Evolutionary conservation across 2,797 vertebrate species (phyloP).

Genomic region (Passerculus sandwichensis): DNA sequence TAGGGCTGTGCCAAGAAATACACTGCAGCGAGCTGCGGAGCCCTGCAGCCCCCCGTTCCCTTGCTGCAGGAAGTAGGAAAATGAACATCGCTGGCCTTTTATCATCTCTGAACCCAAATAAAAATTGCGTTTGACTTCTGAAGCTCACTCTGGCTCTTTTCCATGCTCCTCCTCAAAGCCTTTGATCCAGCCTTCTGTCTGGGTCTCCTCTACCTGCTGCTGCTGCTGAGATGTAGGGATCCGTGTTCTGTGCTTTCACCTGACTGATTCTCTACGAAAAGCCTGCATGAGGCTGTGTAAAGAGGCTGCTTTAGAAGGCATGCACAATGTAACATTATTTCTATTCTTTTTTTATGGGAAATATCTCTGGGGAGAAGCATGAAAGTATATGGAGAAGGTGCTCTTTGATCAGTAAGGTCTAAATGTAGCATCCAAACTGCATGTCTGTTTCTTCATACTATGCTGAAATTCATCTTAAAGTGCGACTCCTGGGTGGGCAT

Average conservation of each 20-base stretch:
- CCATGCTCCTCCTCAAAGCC: background rate
- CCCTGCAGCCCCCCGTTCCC: background rate
- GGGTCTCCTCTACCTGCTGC: constrained; percentile 9
- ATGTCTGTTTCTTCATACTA: background rate
- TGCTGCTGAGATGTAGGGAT: background rate
- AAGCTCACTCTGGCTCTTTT: background rate
- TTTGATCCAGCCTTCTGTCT: constrained; percentile 5
- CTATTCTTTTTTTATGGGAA: constrained; percentile 45
- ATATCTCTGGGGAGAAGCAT: constrained; percentile 40
- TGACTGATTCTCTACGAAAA: background rate
- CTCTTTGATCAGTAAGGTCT: constrained; percentile 49
- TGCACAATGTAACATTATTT: constrained; percentile 24
- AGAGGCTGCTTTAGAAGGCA: constrained; percentile 23
- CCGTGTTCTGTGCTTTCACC: constrained; percentile 2
- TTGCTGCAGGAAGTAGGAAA: constrained; percentile 46
- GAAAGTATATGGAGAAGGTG: constrained; percentile 12
- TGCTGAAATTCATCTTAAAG: background rate
- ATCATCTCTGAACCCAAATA: constrained; percentile 25
- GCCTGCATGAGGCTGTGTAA: background rate
- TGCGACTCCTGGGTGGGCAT: background rate
- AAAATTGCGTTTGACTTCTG: constrained; percentile 33
- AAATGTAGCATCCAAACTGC: constrained; percentile 37
- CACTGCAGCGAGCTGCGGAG: background rate
- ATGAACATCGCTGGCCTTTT: constrained; percentile 18
- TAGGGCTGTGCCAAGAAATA: constrained; percentile 27